Evolutionary conservation across 2,888 invertebrate genomes (phyloP), one percentile per base, ranked within the genome.

Genomic region (Rotaria socialis): DNA sequence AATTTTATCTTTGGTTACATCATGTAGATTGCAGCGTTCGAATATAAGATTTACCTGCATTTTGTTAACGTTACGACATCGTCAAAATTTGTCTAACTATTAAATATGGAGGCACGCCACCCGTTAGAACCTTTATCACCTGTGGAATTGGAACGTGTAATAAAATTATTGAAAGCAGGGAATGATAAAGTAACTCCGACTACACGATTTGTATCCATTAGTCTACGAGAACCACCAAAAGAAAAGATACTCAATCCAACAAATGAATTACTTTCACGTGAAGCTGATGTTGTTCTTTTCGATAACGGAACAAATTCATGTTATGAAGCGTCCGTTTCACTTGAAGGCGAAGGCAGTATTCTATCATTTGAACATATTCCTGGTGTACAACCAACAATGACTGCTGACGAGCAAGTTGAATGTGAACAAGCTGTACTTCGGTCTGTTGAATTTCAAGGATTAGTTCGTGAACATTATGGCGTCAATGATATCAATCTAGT

Each of bases 341-440:
- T 60, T 27, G 27, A n/a, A n/a, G 27, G n/a, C n/a, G n/a, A 27
- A 60, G 52, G 52, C 22, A 6, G 14, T 27, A 67, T 67, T 67
- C 4, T 67, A n/a, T 67, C 27, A 35, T 67, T 27, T 27, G 14
- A 67, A 27, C 67, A 67, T 67, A 35, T 60, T 27, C 60, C 60
- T 27, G 60, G 60, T 60, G 60, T 60, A 27, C 60, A 60, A 10
- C 60, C 60, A 27, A 60, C 60, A 60, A 60, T 60, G 60, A 60
- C 60, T 7, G 14, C 19, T 27, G 60, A 60, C n/a, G 60, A 60
- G n/a, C 60, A 60, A 60, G 24, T 24, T 60, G 60, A 60, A 60
- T 60, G 60, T n/a, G 60, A 60, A 60, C 60, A 60, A 60, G 60
- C 60, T 60, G 60, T 60, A 27, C 60, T 60, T 60, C 60, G 27